Evolutionary conservation across 2,888 invertebrate species (phyloP), one percentile per base, ranked within the genome.

Genomic region (Bellardia bayeri): DNA sequence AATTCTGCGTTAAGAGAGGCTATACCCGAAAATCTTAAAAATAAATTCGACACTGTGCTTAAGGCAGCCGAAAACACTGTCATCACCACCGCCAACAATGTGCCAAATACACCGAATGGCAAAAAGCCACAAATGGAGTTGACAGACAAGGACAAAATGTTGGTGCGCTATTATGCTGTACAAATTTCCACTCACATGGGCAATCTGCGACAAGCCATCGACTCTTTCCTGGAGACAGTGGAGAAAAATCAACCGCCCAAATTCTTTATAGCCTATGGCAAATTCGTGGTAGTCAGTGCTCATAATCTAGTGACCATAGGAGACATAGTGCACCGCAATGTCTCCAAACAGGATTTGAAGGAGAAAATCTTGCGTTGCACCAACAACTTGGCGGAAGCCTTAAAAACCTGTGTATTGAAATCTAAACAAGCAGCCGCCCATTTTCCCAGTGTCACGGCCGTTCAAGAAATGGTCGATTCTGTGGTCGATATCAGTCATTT

Each of bases 221-320:
- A 98, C 91, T 97, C 98, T 0, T 99, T 99, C 94, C 95, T 99
- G 68, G 95, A 97, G 90, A 97, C 98, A 6, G 97, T 99, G 58
- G 98, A 98, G 91, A 97, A 97, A 93, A 98, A 98, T 91, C 98
- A 98, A 92, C 98, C 98, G 56, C 99, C 99, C 0, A 97, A 98
- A 94, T 97, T 96, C 88, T 98, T 98, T 93, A 96, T 99, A 75
- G 98, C 98, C 14, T 97, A 98, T 92, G 97, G 98, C 76, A 99
- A 99, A 93, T 98, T 98, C 93, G 98, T 99, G 11, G 97, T 99
- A 51, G 95, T 99, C 71, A 97, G 97, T 92, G 98, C 98, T 40
- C 98, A 99, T 92, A 96, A 98, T 93, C 95, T 99, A 91, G 98
- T 99, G 30, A 97, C 98, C 92, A 98, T 98, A 87, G 98, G 98